Conservation (phyloP, 2,888 invertebrate genomes). For the Nomada lathburiana region DNA sequence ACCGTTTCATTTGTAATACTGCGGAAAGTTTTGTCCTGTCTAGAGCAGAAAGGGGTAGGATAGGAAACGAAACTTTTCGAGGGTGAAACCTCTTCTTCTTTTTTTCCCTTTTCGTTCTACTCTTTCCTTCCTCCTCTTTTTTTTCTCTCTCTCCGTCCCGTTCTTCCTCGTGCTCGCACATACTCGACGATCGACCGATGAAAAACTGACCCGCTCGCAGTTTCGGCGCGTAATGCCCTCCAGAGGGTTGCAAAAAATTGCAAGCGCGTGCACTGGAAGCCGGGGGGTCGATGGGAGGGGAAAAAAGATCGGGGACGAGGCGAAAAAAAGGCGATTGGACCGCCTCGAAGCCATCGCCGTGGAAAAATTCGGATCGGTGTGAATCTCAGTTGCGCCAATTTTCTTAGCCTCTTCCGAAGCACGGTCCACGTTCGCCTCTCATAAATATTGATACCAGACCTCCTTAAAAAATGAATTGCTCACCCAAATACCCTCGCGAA, state of each 20-base stretch:
- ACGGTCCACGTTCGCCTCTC: too few relatives aligned
- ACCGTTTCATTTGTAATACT: constrained; percentile 56
- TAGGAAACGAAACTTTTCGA: constrained; percentile 18
- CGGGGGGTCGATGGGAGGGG: background rate
- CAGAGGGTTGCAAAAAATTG: constrained; percentile 42
- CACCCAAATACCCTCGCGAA: background rate
- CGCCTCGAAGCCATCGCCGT: constrained; percentile 10
- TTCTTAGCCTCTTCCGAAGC: background rate
- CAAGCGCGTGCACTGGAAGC: constrained; percentile 39
- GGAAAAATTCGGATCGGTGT: constrained; percentile 34
- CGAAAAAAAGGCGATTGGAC: constrained; percentile 41
- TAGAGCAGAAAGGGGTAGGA: constrained; percentile 25
- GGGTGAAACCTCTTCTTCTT: constrained; percentile 31
- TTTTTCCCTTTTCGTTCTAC: background rate
- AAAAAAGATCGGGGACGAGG: constrained; percentile 11
- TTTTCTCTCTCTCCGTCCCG: background rate
- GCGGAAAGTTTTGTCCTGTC: constrained; percentile 59
- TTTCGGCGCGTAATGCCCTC: constrained; percentile 50
- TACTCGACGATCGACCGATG: constrained; percentile 44
- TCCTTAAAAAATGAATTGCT: too few relatives aligned
- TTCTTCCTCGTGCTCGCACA: too few relatives aligned
- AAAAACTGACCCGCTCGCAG: constrained; percentile 67
- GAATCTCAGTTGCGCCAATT: background rate
- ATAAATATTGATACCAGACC: too few relatives aligned
- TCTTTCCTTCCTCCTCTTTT: constrained; percentile 7